Percentiles rank a stretch among this genome's conserved stretches.
These are phyloP conservation scores for Melanotaenia nigrans DNA, from an alignment of 2,797 vertebrate genomes.

Conservation along the genomic window DNA sequence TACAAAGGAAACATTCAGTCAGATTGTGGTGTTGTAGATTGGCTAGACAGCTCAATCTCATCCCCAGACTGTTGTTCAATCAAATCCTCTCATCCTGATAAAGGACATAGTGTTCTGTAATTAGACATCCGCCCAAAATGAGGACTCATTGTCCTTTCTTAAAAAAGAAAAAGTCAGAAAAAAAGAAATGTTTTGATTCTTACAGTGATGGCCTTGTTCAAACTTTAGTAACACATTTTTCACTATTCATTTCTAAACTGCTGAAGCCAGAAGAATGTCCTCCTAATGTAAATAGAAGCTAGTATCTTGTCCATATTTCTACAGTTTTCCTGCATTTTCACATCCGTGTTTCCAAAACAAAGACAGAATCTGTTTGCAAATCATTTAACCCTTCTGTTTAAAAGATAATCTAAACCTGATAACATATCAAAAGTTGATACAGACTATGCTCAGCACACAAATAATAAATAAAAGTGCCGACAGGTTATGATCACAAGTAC, in stretches of 20 bases:
- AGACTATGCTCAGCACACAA: no score
- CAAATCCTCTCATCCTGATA: conserved; percentile 16
- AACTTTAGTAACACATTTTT: neutral
- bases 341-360: neutral
- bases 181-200: neutral
- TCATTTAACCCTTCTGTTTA: neutral
- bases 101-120: conserved; percentile 10
- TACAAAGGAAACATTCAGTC: neutral
- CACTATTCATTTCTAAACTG: neutral
- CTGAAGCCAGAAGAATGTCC: neutral
- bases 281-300: neutral
- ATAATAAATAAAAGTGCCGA: no score
- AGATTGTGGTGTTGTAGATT: neutral
- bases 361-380: neutral
- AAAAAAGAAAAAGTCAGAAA: neutral
- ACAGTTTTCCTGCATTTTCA: neutral
- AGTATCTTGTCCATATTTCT: neutral
- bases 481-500: neutral
- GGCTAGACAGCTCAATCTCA: neutral
- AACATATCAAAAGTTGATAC: no score
- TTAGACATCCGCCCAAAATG: conserved; percentile 3
- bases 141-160: neutral
- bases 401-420: no score
- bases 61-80: conserved; percentile 12
- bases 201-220: neutral